Base-by-base conservation (phyloP, 2,888 invertebrate species). In the Hirudinaria manillensis region DNA sequence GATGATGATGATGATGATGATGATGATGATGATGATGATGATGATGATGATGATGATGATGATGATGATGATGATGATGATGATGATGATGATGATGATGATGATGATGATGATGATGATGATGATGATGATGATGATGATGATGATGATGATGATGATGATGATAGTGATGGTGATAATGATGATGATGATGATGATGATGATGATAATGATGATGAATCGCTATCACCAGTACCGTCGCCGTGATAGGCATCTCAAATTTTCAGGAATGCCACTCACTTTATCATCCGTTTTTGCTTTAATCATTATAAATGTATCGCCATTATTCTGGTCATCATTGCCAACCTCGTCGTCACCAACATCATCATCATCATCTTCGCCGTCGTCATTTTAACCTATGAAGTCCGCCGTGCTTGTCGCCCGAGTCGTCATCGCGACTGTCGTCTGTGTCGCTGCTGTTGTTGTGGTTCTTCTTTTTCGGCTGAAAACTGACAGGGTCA, bases 381-480 rank as follows among this genome's bases (percentile, higher is more conserved):
- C 4, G 16, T 45, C 10, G 16, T 45, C 45, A 45, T 45, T 16
- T 1, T 2, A 10, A 68, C 68, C 36, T 68, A 34, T 68, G 68
- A 36, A 68, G 32, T n/a, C 68, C 68, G 16, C 68, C 36, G n/a
- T 68, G 68, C 32, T 68, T 32, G 32, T 68, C 36, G 32, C 36
- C n/a, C 16, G 32, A 36, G 38, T 84, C 84, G 61, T 84, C 85
- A 67, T 84, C 84, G 32, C 82, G 82, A 65, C 84, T 84, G 29
- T 79, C 82, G 77, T 85, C 84, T 4, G 85, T 85, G 77, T 85
- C 82, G 76, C 84, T 85, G 3, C 10, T 13, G 10, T 65, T 65
- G 68, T 34, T 68, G 68, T 68, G 32, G 68, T 19, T 34, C n/a
- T 68, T 68, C 82, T 82, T 65, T 77, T 81, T 83, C 16, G 83